Percentiles rank a stretch among this genome's conserved stretches.
Evolutionary conservation across 2,888 invertebrate species (phyloP).

Genomic region (Netelia virgata): DNA sequence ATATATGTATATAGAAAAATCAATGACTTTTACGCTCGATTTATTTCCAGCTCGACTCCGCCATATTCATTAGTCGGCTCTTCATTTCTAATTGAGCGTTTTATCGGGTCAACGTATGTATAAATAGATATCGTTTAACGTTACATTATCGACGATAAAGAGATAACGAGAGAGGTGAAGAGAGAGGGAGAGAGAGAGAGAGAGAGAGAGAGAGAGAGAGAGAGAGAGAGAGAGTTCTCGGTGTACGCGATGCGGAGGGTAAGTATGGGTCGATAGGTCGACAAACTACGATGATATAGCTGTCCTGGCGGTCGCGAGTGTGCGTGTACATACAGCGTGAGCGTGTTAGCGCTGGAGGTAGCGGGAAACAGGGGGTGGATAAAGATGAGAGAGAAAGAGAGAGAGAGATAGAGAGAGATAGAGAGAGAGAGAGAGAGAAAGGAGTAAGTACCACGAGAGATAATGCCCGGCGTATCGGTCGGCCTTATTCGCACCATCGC

Average conservation of each 20-base stretch:
- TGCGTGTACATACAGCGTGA: conserved; percentile 17
- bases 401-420: conserved; percentile 32
- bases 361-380: conserved; percentile 50
- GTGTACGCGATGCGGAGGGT: conserved; percentile 51
- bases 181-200: no score
- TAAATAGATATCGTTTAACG: conserved; percentile 6
- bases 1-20: no score
- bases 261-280: conserved; percentile 67
- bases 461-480: conserved; percentile 69
- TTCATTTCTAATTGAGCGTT: conserved; percentile 2
- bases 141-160: conserved; percentile 25
- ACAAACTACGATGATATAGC: conserved; percentile 62
- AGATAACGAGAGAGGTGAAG: not conserved
- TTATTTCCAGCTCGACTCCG: no score
- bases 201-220: conserved; percentile 50
- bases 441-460: conserved; percentile 62
- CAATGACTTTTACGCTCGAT: no score
- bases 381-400: conserved; percentile 57
- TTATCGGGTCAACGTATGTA: conserved; percentile 32
- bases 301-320: conserved; percentile 44
- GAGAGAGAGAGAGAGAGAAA: conserved; percentile 22
- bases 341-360: conserved; percentile 45
- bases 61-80: not conserved
- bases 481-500: conserved; percentile 73
- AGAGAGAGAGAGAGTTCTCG: conserved; percentile 68